Conservation (phyloP, 1,140 invertebrate genomes). For the Aphelinus certus region DNA sequence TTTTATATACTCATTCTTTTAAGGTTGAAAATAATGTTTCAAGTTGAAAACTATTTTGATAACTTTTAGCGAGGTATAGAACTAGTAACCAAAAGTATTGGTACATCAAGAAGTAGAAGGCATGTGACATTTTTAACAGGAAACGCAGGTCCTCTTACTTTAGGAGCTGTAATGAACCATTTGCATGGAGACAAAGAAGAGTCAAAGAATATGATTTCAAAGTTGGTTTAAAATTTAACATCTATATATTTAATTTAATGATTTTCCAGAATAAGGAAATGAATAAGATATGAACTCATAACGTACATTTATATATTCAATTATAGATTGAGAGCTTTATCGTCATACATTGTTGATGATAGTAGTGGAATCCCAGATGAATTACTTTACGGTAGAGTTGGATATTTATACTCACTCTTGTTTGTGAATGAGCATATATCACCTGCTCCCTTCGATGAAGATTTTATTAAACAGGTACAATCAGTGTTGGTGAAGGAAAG, state of each 20-base stretch:
- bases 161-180: constrained; percentile 74
- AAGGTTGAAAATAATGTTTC: too few species aligned
- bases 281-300: too few species aligned
- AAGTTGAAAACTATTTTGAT: constrained; percentile 3
- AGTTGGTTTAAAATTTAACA: constrained; percentile 56
- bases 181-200: constrained; percentile 62
- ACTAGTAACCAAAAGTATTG: constrained; percentile 62
- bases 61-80: constrained; percentile 62
- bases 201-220: constrained; percentile 62
- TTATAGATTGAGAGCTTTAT: constrained; percentile 67
- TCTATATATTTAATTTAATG: background rate
- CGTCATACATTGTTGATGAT: constrained; percentile 64
- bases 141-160: constrained; percentile 77
- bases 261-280: background rate
- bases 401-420: constrained; percentile 83
- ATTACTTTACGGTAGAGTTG: constrained; percentile 84
- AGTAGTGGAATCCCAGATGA: constrained; percentile 77
- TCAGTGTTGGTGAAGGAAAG: too few species aligned
- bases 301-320: background rate
- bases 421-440: constrained; percentile 75
- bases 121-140: constrained; percentile 81
- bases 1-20: too few species aligned
- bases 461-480: constrained; percentile 64
- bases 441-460: constrained; percentile 59
- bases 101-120: constrained; percentile 60